Conservation (phyloP, 2,888 invertebrate species). For the Tenthredo amoena region DNA sequence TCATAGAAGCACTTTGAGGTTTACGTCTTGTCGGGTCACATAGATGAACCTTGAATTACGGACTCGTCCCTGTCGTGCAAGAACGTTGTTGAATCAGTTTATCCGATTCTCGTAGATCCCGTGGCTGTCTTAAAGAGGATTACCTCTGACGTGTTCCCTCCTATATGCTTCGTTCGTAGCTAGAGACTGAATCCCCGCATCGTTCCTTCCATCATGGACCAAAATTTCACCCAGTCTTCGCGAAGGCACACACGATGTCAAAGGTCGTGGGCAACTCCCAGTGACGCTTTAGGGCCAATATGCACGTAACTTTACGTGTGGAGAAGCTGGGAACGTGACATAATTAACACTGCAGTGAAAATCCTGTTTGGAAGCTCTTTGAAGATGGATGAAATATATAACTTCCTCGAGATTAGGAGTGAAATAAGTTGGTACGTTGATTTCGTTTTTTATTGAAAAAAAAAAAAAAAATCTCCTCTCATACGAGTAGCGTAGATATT, state of each 20-base stretch:
- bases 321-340: constrained; percentile 4
- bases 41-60: constrained; percentile 23
- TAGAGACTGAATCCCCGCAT: neutral
- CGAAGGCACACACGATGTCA: constrained; percentile 18
- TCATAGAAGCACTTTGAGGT: neutral
- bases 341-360: constrained; percentile 24
- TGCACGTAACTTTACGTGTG: constrained; percentile 33
- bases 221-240: neutral
- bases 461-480: no score
- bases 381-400: neutral
- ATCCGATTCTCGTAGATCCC: constrained; percentile 32
- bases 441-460: neutral
- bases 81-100: constrained; percentile 40
- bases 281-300: constrained; percentile 34
- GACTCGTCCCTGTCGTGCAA: neutral
- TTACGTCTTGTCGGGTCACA: neutral
- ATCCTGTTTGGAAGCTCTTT: neutral
- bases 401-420: neutral
- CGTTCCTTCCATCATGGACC: neutral
- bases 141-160: constrained; percentile 23
- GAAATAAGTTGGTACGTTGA: neutral
- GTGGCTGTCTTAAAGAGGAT: constrained; percentile 33
- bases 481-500: neutral
- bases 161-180: neutral
- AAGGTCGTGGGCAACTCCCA: constrained; percentile 27